Evolutionary conservation across 2,888 invertebrate genomes (phyloP).

Genomic region (Nycteola revayana): DNA sequence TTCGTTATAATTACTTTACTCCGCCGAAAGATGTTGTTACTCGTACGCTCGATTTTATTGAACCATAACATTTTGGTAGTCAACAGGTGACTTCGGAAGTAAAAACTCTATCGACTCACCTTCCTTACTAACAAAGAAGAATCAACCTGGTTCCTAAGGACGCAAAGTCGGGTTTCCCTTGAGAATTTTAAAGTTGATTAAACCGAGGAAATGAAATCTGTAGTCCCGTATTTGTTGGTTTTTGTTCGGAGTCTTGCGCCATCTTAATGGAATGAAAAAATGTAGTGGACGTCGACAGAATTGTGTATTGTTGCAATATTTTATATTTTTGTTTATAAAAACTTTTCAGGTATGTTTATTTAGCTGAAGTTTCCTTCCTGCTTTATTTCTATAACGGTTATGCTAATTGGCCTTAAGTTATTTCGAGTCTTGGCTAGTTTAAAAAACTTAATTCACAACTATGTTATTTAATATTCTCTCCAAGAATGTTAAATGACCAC

Average conservation of each 20-base stretch:
- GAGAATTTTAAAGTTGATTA: constrained; percentile 34
- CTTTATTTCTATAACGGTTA: too few relatives aligned
- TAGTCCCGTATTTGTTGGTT: constrained; percentile 47
- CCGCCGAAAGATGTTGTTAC: constrained; percentile 44
- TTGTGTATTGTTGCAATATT: too few relatives aligned
- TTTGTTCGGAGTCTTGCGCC: constrained; percentile 34
- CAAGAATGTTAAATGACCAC: too few relatives aligned
- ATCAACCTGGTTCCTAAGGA: constrained; percentile 21
- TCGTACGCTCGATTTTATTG: constrained; percentile 62
- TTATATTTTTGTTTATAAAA: too few relatives aligned
- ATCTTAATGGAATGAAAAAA: constrained; percentile 38
- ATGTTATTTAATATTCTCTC: too few relatives aligned
- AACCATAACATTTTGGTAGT: constrained; percentile 53
- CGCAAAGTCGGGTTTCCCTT: constrained; percentile 25
- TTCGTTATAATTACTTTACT: too few relatives aligned
- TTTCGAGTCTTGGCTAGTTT: too few relatives aligned
- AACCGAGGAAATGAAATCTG: constrained; percentile 57
- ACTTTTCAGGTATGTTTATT: too few relatives aligned
- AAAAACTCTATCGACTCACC: constrained; percentile 39
- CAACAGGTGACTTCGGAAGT: constrained; percentile 63
- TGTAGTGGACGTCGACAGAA: constrained; percentile 12
- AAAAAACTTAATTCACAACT: too few relatives aligned
- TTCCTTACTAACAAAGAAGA: constrained; percentile 21
- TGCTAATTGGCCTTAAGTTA: too few relatives aligned
- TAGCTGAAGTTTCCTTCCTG: too few relatives aligned